Base-by-base conservation (phyloP, 2,113 vertebrate genomes). In the Acinonyx jubatus region DNA sequence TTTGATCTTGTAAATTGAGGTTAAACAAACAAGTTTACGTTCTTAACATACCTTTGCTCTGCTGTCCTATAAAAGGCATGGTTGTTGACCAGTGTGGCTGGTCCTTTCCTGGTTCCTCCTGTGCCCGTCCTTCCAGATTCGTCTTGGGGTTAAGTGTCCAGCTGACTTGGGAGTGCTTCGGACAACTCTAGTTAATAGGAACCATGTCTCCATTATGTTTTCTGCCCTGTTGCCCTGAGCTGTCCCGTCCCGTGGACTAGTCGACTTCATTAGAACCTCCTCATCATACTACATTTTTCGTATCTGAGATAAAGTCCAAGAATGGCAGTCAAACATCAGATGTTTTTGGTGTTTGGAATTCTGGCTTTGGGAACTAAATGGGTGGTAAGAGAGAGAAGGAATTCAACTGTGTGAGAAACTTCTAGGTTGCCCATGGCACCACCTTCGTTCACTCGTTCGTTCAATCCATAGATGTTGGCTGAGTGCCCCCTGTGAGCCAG, bases 21-120 rank as follows among this genome's bases (percentile, higher is more conserved):
- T 61, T 76, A 18, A 94, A 96, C 80, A 95, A 55, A 33, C 84
- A 50, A 65, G 88, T 79, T 92, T 76, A 16, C 27, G 10, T 74
- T 68, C 80, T 61, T 79, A 71, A 33, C 45, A 11, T 68, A 12
- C 52, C 86, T 95, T 86, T 29, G 16, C 55, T 79, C 29, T 23
- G 31, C 38, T 94, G 83, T 82, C 68, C 41, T 96, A 10, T 76
- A 33, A 57, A 82, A 82, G 52, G 76, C 55, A 38, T 1, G 21
- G 7, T 23, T 27, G 69, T 31, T 45, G 68, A n/a, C 23, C 2
- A 10, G 25, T 63, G 16, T 68, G 89, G 45, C 74, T 7, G 33
- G 3, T 52, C 71, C 11, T 2, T 18, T 31, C 48, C n/a, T 27
- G 38, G 82, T 15, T 52, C 63, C 83, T 38, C n/a, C 19, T 27